phyloP scores from a whole-genome alignment of 2,113 vertebrate genomes.

The Dipodomys spectabilis region DNA sequence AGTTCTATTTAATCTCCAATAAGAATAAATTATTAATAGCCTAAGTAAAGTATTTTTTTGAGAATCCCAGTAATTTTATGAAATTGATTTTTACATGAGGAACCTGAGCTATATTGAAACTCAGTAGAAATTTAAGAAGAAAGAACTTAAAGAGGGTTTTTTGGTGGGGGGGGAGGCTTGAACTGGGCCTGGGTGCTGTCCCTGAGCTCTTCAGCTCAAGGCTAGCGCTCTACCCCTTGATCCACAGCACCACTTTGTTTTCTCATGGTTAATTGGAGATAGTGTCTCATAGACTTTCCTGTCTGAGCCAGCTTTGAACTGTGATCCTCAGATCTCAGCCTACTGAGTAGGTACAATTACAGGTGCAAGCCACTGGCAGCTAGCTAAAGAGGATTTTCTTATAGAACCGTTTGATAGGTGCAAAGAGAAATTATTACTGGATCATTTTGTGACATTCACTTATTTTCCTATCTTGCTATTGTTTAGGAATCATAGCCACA shows the following conservation, averaged over 20 bases:
- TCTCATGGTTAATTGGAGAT: too few species aligned
- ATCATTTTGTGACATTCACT: conserved; percentile 23
- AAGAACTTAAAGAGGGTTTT: not conserved
- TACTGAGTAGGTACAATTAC: too few species aligned
- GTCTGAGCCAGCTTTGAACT: too few species aligned
- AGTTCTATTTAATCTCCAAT: conserved; percentile 43
- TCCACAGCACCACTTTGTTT: not conserved
- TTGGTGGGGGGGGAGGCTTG: too few species aligned
- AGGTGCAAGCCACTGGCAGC: too few species aligned
- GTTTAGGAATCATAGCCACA: not conserved
- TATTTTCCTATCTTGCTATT: conserved; percentile 16
- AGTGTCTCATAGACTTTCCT: too few species aligned
- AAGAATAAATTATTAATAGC: conserved; percentile 42
- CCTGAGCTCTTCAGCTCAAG: too few species aligned
- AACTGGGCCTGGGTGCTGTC: too few species aligned
- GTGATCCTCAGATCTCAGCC: too few species aligned
- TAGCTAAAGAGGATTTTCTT: not conserved
- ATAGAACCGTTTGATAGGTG: conserved; percentile 39
- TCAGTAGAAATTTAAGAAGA: conserved; percentile 34
- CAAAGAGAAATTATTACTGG: not conserved
- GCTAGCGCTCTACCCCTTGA: too few species aligned
- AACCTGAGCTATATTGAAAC: not conserved
- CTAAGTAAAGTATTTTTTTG: conserved; percentile 33
- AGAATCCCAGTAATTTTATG: conserved; percentile 32
- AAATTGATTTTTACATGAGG: conserved; percentile 26